Base-by-base conservation (phyloP, 2,797 vertebrate genomes). In the Glyptemys insculpta region DNA sequence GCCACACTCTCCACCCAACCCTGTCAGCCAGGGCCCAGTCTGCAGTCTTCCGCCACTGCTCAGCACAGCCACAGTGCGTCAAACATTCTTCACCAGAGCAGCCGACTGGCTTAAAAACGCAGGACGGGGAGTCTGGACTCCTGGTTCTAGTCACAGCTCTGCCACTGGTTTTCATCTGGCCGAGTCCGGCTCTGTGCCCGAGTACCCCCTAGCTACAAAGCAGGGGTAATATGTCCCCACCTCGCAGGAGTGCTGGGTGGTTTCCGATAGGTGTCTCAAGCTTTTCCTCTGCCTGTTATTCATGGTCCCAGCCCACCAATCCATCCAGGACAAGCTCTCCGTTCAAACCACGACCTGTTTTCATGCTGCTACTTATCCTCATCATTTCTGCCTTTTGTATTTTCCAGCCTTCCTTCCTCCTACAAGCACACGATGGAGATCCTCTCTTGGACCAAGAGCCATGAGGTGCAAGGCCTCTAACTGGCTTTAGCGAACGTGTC, bases 331-430 rank as follows among this genome's bases (percentile, higher is more conserved):
- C 89, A 89, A 91, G 37, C 92, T 93, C 50, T 95, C 84, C 85
- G 80, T 92, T 83, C 89, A 87, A 91, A 87, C 50, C 79, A 68
- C 79, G 83, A 88, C 84, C 86, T 86, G 52, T 90, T 89, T 96
- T 93, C 94, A 96, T 91, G 52, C 88, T 27, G 68, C 83, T 81
- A 6, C 88, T 91, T 92, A 90, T 94, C 81, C 83, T 74, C 23
- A 37, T 11, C 59, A 93, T 95, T 95, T 93, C 95, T 86, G 94
- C 93, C 85, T 80, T 82, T 91, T 94, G 94, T 92, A 86, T 97
- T 94, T 94, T 56, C 34, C 12, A 1, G 74, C 86, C 88, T 89
- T 79, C 87, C 21, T 0, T 74, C 90, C 88, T 82, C 76, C 72
- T 87, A 79, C 90, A 94, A 89, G 90, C 85, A 91, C 89, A 89